Base-by-base conservation (phyloP, 2,888 invertebrate genomes). In the Pristionchus entomophagus region DNA sequence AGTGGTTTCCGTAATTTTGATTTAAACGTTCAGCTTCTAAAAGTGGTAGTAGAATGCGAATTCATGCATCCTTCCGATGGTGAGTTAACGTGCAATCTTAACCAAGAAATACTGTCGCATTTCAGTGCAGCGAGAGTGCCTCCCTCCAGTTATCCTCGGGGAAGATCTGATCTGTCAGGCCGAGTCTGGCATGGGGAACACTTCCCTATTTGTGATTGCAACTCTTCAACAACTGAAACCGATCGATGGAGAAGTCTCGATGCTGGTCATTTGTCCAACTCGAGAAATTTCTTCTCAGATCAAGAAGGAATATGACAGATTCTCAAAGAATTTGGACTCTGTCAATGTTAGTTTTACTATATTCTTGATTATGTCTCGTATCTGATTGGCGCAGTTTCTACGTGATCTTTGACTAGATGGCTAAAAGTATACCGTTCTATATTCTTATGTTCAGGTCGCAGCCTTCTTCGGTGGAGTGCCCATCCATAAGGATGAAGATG, bases 41-140 rank as follows among this genome's bases (percentile, higher is more conserved):
- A 98, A 92, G 97, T 99, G 78, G 99, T 99, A 93, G 97, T 97
- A 86, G 99, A 99, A 94, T 99, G 99, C 94, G 99, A 99, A 93
- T 99, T 99, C 95, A 99, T 99, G 94, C 99, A 99, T 96, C 99
- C 99, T 32, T 99, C 99, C 1, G 99, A 98, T 96, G 97, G 97
- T 97, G 95, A 35, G 77, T n/a, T n/a, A 26, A n/a, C n/a, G n/a
- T n/a, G n/a, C 38, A 14, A 10, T 45, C 45, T 51, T 5, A 6
- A 51, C 5, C 51, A n/a, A 29, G 51, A 38, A 81, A n/a, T n/a
- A 8, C 29, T 10, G 35, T 22, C 65, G 29, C n/a, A n/a, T 59
- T 59, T 59, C 59, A 59, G 59, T 59, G 10, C 59, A 59, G 14
- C 59, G 32, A 2, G 0, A 29, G 26, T 29, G 10, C 1, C 14